Conservation (phyloP, 2,888 invertebrate species). For the Protodeltote pygarga region DNA sequence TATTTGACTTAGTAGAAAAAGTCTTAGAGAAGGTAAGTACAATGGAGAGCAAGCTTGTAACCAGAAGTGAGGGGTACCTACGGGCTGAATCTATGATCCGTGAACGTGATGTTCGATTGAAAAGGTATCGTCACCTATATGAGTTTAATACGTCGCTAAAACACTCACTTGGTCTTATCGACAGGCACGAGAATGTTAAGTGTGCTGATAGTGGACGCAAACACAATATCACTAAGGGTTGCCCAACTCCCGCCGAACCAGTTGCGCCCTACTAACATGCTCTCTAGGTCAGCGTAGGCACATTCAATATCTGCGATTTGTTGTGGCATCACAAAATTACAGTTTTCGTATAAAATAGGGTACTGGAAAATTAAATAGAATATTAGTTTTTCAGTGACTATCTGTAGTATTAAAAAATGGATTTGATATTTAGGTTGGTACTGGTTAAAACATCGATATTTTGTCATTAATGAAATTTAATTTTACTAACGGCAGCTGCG, state of each 20-base stretch:
- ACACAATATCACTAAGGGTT: conserved; percentile 65
- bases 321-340: conserved; percentile 66
- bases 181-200: conserved; percentile 67
- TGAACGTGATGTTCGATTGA: too few relatives aligned
- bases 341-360: conserved; percentile 70
- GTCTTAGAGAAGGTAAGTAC: too few relatives aligned
- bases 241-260: conserved; percentile 66
- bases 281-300: conserved; percentile 65
- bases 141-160: neutral
- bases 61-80: too few relatives aligned
- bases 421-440: too few relatives aligned
- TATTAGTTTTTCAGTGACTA: neutral
- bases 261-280: conserved; percentile 54
- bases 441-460: too few relatives aligned
- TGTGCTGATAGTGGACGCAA: conserved; percentile 69
- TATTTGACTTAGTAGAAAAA: too few relatives aligned
- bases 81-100: too few relatives aligned
- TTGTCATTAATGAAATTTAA: too few relatives aligned
- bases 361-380: conserved; percentile 54
- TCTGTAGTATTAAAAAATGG: neutral
- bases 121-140: too few relatives aligned
- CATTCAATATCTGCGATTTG: conserved; percentile 63
- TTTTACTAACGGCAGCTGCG: conserved; percentile 64
- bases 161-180: conserved; percentile 58
- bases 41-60: too few relatives aligned